Base-by-base conservation (phyloP, 2,888 invertebrate species). In the Leptinotarsa haldemani region DNA sequence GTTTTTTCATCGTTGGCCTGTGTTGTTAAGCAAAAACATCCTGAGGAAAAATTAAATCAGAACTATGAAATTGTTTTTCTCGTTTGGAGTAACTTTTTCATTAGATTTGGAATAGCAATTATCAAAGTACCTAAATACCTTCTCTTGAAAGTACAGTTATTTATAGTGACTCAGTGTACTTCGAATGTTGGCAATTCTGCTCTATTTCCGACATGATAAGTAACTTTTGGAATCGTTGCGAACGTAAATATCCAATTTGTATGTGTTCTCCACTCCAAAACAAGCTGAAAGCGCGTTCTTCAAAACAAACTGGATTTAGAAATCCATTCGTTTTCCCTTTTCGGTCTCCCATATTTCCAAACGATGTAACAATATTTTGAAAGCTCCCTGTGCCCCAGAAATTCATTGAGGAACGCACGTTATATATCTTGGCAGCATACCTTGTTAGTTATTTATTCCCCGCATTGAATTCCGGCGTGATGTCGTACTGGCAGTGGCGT, bases 401-500 rank as follows among this genome's bases (percentile, higher is more conserved):
- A 82, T 82, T 82, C 82, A 82, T 82, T 81, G 81, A 81, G 77
- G 76, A 79, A 80, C 75, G 81, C 82, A 81, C 78, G 78, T 78
- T 79, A 79, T 82, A 81, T 79, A 81, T 82, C 80, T 80, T 79
- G 72, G 65, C 69, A 76, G 74, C 77, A 77, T 79, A 78, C 71
- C 77, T 77, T 73, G 74, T 78, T 77, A 77, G 80, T 82, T 81
- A 81, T 80, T 81, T 81, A 82, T 82, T 77, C 73, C 58, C 74
- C 74, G 80, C 79, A 80, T 82, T 81, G 80, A 80, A 78, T 76
- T 74, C 80, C 81, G 81, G 80, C 80, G 75, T 79, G 78, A 70
- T 81, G 82, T 80, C 81, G 82, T 82, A 74, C 61, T 47, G 30
- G 22, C 71, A 71, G 66, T 66, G 66, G 52, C 71, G 71, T 70